Evolutionary conservation across 2,113 vertebrate genomes (phyloP).

Genomic region (Cyprinodon variegatus): DNA sequence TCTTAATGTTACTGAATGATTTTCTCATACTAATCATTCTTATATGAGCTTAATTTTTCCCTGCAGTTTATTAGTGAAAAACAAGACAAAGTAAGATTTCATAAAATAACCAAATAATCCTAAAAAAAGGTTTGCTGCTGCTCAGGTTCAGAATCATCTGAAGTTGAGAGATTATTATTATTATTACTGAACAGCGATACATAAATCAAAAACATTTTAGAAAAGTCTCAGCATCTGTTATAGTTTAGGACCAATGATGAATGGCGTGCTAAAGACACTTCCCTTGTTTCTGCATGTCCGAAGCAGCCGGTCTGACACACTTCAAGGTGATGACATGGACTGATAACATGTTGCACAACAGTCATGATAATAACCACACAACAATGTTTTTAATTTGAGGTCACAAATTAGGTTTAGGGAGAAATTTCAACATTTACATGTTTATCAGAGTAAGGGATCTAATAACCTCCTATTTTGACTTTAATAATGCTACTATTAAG

Average conservation of each 20-base stretch:
- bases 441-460: background rate
- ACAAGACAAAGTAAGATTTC: background rate
- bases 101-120: background rate
- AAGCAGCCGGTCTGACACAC: background rate
- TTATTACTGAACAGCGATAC: background rate
- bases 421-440: background rate
- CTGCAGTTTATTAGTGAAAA: background rate
- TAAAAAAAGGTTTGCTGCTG: background rate
- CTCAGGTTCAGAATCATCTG: background rate
- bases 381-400: background rate
- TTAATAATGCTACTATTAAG: background rate
- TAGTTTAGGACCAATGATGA: background rate
- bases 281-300: background rate
- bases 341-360: background rate
- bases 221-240: background rate
- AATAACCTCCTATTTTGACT: background rate
- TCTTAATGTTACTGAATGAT: too few species aligned
- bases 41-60: background rate
- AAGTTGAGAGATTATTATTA: background rate
- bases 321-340: conserved; percentile 2
- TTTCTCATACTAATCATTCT: background rate
- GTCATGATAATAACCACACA: background rate
- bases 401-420: background rate
- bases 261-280: too few species aligned
- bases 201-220: background rate